Base-by-base conservation (phyloP, 2,113 vertebrate species). In the Zapus hudsonius region DNA sequence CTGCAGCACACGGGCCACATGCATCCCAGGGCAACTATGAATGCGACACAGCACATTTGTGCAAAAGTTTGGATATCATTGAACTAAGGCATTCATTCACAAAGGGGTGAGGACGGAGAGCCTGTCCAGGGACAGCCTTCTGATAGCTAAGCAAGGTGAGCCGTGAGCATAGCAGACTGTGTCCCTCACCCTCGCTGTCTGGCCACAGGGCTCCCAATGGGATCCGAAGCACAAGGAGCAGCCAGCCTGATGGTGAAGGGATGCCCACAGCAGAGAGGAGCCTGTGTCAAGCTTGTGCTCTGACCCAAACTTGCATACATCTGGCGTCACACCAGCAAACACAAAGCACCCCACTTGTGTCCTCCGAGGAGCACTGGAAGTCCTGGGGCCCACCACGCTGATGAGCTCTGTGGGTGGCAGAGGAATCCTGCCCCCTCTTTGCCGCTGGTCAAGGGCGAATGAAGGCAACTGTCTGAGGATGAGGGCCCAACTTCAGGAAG, bases 361-460 rank as follows among this genome's bases (percentile, higher is more conserved):
- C 27, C 2, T 22, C 31, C 38, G 33, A 52, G 5, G 55, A 82
- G 69, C n/a, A 27, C 47, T 36, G 36, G 61, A 59, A 8, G 47
- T 7, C 7, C 75, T 1, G 0, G 0, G 2, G 27, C 57, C 66
- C 15, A 44, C 59, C 23, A 7, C 1, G n/a, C 5, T 6, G 13
- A 5, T 3, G 9, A 55, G 17, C 70, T 31, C 23, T 22, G 16
- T 4, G 5, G 3, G 16, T 4, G 5, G 3, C 33, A 40, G 27
- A 70, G 64, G 38, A 78, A 40, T 52, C 57, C 29, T 0, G 1
- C 8, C 10, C 7, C 6, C 3, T 55, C 8, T 1, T 15, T 29
- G 17, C 85, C 33, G 25, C 12, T 44, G 42, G 9, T 0, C 61
- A 27, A 12, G 61, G 52, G 52, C 59, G 16, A 31, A 33, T 40